These are phyloP conservation scores for Paralvinella palmiformis DNA, from an alignment of 1,140 invertebrate species.

Conservation along the genomic window DNA sequence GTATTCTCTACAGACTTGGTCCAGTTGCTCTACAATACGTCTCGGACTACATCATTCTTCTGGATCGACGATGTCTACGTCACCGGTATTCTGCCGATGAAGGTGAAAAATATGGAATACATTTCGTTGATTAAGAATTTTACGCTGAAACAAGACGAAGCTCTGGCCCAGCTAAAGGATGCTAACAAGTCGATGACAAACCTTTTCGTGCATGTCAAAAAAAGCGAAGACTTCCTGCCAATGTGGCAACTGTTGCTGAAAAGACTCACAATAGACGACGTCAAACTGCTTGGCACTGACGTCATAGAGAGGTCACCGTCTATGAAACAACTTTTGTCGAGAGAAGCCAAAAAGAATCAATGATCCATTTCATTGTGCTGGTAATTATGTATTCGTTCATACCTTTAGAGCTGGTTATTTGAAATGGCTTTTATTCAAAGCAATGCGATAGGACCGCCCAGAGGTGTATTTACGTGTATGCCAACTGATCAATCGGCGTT, in stretches of 20 bases:
- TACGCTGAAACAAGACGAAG: neutral
- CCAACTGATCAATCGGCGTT: too few species aligned
- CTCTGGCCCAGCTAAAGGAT: neutral
- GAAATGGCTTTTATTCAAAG: too few species aligned
- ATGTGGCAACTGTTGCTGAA: neutral
- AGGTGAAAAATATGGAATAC: constrained; percentile 11
- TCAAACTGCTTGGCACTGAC: neutral
- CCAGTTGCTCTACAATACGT: constrained; percentile 34
- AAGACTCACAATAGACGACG: neutral
- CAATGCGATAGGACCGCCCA: too few species aligned
- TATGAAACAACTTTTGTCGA: too few species aligned
- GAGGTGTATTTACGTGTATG: too few species aligned
- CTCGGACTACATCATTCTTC: constrained; percentile 44
- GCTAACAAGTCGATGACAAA: neutral
- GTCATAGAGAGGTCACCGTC: neutral
- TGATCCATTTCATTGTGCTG: too few species aligned
- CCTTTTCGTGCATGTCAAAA: neutral
- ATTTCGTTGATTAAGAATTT: neutral
- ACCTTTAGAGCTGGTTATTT: too few species aligned
- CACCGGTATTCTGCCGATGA: constrained; percentile 48
- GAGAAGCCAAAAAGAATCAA: too few species aligned
- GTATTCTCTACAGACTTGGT: constrained; percentile 25
- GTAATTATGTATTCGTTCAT: too few species aligned
- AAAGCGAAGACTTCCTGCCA: neutral
- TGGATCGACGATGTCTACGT: constrained; percentile 57